These are phyloP conservation scores for Condylura cristata DNA, from an alignment of 2,113 vertebrate genomes.

Conservation along the genomic window DNA sequence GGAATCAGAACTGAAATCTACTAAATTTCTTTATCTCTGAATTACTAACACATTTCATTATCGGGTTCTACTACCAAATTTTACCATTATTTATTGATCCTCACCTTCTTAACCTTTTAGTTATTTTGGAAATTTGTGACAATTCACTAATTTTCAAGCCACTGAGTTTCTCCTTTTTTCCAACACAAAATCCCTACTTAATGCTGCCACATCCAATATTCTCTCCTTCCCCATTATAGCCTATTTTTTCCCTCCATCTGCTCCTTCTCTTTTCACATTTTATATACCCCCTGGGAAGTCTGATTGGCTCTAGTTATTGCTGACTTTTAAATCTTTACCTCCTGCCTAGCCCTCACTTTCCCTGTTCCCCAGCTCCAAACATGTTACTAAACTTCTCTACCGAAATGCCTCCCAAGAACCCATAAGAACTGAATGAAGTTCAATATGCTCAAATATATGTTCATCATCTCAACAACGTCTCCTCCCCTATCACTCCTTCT, in stretches of 20 bases:
- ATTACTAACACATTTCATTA: background rate
- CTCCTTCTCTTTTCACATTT: background rate
- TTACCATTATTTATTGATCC: background rate
- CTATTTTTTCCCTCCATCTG: conserved; percentile 9
- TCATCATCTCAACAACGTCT: background rate
- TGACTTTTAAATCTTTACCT: background rate
- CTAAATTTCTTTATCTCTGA: conserved; percentile 26
- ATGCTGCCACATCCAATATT: background rate
- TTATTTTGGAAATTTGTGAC: background rate
- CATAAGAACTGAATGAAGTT: background rate
- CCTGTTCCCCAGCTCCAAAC: background rate
- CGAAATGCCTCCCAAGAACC: background rate
- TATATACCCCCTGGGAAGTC: background rate
- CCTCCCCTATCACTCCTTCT: background rate
- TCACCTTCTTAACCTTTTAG: conserved; percentile 11
- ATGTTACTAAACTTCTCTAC: background rate
- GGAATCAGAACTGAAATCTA: background rate
- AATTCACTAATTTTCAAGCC: background rate
- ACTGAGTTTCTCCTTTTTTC: background rate
- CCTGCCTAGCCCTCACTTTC: background rate
- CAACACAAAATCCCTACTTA: background rate
- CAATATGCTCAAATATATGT: background rate
- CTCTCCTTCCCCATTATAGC: background rate
- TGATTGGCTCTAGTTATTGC: background rate
- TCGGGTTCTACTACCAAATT: background rate